A percentile compares a stretch with the other conserved stretches of the same genome.
Conservation (phyloP, 92 coral and sea anemone species). For the Epizoanthus scotinus region DNA sequence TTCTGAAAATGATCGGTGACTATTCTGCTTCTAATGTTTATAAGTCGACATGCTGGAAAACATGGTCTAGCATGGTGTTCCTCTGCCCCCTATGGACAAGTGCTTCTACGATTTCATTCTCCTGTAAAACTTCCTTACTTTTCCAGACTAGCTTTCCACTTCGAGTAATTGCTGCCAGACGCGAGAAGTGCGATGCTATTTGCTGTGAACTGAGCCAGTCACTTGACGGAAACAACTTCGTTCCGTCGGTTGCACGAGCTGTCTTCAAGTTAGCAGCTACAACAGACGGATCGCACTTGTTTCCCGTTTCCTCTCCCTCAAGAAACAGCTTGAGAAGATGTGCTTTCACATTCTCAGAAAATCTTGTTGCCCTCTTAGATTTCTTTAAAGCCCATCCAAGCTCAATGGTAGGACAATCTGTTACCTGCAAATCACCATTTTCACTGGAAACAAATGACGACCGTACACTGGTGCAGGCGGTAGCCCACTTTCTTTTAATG, state of each 20-base stretch:
- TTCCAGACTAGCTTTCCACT: background rate
- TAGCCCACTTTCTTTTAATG: conserved; percentile 36
- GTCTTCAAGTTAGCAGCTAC: background rate
- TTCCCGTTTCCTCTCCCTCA: background rate
- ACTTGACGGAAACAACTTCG: conserved; percentile 1
- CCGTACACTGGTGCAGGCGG: conserved; percentile 1
- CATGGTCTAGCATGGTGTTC: background rate
- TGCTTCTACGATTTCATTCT: background rate
- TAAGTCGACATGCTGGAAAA: no score
- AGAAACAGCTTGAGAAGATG: conserved; percentile 4
- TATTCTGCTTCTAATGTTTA: no score
- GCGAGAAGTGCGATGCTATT: background rate
- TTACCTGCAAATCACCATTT: background rate
- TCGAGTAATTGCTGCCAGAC: background rate
- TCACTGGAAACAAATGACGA: background rate
- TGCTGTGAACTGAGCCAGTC: background rate
- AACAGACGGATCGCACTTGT: conserved; percentile 1
- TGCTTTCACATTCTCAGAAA: background rate
- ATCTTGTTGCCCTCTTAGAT: background rate
- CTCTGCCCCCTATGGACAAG: background rate
- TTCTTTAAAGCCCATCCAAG: conserved; percentile 1
- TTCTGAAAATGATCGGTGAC: no score
- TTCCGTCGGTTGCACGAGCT: background rate
- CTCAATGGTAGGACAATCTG: background rate
- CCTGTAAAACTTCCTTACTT: background rate